A percentile compares a stretch with the other conserved stretches of the same genome.
phyloP scores from a whole-genome alignment of 2,797 vertebrate genomes.

The Etheostoma nigrum region DNA sequence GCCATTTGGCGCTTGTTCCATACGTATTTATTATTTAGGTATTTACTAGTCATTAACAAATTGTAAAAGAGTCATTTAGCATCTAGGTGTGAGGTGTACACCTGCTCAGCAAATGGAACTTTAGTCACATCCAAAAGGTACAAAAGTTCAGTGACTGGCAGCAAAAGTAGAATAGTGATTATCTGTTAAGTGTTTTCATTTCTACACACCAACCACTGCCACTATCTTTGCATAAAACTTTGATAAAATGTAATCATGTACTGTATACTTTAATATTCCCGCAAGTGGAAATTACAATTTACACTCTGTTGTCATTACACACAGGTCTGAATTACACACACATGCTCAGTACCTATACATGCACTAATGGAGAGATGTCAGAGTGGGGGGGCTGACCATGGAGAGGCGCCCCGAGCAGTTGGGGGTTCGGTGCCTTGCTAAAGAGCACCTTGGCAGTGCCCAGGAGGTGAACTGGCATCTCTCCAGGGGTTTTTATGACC shows the following conservation, averaged over 20 bases:
- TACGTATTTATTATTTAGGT: conserved; percentile 6
- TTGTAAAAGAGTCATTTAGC: conserved; percentile 41
- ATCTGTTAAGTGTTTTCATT: background rate
- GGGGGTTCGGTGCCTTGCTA: too few species aligned
- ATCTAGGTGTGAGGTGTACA: conserved; percentile 25
- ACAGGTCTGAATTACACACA: too few species aligned
- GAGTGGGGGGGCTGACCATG: too few species aligned
- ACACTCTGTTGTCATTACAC: too few species aligned
- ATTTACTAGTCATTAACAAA: conserved; percentile 58
- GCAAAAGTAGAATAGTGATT: background rate
- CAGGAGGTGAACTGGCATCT: too few species aligned
- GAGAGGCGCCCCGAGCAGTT: too few species aligned
- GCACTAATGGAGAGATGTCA: too few species aligned
- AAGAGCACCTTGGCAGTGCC: too few species aligned
- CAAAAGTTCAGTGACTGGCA: background rate
- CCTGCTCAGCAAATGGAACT: conserved; percentile 30
- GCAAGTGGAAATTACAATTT: too few species aligned
- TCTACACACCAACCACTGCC: background rate
- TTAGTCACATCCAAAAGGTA: background rate
- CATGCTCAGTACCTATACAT: too few species aligned
- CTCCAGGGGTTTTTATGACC: too few species aligned
- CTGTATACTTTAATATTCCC: too few species aligned
- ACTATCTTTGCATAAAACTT: background rate
- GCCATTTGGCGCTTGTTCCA: conserved; percentile 34
- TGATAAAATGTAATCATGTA: background rate